These are phyloP conservation scores for Perodicticus potto DNA, from an alignment of 2,797 vertebrate genomes.

Conservation along the genomic window DNA sequence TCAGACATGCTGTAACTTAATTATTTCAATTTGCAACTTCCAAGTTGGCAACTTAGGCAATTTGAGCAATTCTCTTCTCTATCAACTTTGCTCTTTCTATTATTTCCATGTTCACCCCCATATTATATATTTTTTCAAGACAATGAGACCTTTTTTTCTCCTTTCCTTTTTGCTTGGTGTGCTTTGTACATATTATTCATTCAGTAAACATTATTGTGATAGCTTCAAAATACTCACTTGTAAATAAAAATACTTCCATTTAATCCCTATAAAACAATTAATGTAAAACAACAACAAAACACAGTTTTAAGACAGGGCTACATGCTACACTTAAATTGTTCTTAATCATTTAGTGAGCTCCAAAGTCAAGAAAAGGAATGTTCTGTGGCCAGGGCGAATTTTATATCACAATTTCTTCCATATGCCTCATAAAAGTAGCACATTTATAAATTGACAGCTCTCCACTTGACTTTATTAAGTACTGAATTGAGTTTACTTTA, in stretches of 20 bases:
- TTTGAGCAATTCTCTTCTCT: not conserved
- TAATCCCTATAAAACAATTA: not conserved
- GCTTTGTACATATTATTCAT: not conserved
- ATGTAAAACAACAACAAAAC: not conserved
- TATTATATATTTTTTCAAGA: not conserved
- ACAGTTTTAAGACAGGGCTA: not conserved
- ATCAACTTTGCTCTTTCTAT: not conserved
- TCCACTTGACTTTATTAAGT: not conserved
- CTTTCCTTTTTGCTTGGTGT: not conserved
- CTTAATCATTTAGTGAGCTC: not conserved
- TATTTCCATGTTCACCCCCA: not conserved
- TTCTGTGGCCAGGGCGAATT: not conserved
- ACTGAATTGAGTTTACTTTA: not conserved
- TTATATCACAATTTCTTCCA: not conserved
- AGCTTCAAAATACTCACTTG: not conserved
- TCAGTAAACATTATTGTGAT: conserved; percentile 15
- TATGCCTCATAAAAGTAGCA: not conserved
- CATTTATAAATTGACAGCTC: not conserved
- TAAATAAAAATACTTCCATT: conserved; percentile 12
- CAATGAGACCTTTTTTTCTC: not conserved
- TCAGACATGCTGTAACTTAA: not conserved
- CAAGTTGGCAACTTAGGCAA: not conserved
- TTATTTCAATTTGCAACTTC: not conserved
- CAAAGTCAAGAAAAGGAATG: not conserved
- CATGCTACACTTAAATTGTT: not conserved